Evolutionary conservation across 1,140 invertebrate genomes (phyloP).

Genomic region (Pseudomyrmex gracilis): DNA sequence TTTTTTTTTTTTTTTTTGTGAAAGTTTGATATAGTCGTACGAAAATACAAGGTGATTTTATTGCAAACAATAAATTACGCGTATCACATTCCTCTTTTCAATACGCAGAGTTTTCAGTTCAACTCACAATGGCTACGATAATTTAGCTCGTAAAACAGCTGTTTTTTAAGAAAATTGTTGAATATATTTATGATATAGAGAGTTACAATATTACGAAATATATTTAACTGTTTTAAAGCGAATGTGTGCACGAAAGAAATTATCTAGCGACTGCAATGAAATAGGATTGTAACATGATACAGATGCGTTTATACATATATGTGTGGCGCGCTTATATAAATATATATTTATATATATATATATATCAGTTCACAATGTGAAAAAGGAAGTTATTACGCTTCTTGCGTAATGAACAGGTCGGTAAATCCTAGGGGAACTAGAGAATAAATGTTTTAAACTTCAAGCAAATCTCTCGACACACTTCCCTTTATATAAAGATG

Average conservation of each 20-base stretch:
- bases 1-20: slow-evolving; percentile 24
- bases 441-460: background rate
- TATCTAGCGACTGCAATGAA: too few relatives aligned
- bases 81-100: slow-evolving; percentile 58
- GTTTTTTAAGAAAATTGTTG: slow-evolving; percentile 45
- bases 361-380: slow-evolving; percentile 6
- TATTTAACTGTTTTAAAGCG: slow-evolving; percentile 53
- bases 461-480: slow-evolving; percentile 11
- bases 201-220: slow-evolving; percentile 21
- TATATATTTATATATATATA: slow-evolving; percentile 18
- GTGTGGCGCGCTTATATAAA: background rate
- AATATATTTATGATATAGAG: slow-evolving; percentile 22
- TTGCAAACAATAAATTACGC: slow-evolving; percentile 63
- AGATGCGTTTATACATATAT: too few relatives aligned
- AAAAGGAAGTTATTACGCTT: slow-evolving; percentile 17
- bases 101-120: slow-evolving; percentile 35
- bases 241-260: slow-evolving; percentile 43
- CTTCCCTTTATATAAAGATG: slow-evolving; percentile 25
- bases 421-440: slow-evolving; percentile 22
- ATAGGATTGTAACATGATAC: too few relatives aligned
- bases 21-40: slow-evolving; percentile 72
- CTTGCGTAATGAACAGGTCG: slow-evolving; percentile 2
- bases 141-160: background rate
- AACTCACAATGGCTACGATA: slow-evolving; percentile 62
- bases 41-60: slow-evolving; percentile 77